phyloP scores from a whole-genome alignment of 2,113 vertebrate genomes.

The Esox niger region DNA sequence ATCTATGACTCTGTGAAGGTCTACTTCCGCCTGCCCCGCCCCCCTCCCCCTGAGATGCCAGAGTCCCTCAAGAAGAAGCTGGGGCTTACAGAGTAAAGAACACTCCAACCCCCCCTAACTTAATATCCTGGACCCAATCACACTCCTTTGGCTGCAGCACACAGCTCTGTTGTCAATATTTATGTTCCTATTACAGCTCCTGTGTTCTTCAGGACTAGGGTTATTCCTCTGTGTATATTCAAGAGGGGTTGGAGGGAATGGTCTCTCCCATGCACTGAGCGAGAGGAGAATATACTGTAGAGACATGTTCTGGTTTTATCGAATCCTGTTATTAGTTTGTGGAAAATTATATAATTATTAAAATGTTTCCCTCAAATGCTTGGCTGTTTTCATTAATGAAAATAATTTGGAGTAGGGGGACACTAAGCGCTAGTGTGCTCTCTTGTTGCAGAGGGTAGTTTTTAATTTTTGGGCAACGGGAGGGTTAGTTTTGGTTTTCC shows the following conservation, averaged over 20 bases:
- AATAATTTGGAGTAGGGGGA: no score
- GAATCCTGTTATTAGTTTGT: conserved; percentile 57
- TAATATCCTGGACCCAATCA: background rate
- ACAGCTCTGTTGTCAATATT: conserved; percentile 64
- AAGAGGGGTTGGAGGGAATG: conserved; percentile 18
- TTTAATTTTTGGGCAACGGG: no score
- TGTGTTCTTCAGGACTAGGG: conserved; percentile 21
- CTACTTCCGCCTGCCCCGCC: conserved; percentile 96
- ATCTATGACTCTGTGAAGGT: conserved; percentile 99
- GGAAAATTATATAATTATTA: conserved; percentile 52
- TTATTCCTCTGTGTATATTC: conserved; percentile 50
- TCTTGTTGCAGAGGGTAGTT: no score
- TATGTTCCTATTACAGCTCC: conserved; percentile 43
- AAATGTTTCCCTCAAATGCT: conserved; percentile 42
- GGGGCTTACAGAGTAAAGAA: conserved; percentile 82
- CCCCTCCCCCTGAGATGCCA: conserved; percentile 98
- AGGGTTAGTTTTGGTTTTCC: no score
- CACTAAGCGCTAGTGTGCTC: no score
- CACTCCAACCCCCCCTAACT: conserved; percentile 4
- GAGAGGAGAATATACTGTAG: conserved; percentile 36
- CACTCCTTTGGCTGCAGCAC: conserved; percentile 18
- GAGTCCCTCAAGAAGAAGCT: conserved; percentile 99
- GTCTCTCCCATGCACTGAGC: conserved; percentile 23
- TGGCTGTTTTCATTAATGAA: conserved; percentile 9
- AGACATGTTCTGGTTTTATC: conserved; percentile 62